Evolutionary conservation across 2,888 invertebrate species (phyloP).

Genomic region (Hirtodrosophila alboralis): DNA sequence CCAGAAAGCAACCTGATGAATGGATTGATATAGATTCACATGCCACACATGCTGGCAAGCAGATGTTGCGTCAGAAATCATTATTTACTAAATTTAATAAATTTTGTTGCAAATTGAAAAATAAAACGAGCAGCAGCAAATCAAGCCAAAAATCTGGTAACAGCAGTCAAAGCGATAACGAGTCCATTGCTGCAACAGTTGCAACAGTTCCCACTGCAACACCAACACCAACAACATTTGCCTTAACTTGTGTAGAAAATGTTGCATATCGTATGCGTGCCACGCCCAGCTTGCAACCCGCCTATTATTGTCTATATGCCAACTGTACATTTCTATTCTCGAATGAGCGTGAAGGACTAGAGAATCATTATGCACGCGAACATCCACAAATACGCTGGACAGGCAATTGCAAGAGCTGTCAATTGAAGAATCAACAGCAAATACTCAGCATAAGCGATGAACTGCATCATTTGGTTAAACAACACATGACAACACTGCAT

Average conservation of each 20-base stretch:
- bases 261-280: conserved; percentile 59
- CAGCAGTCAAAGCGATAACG: conserved; percentile 9
- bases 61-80: neutral
- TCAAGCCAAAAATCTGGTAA: conserved; percentile 7
- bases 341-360: conserved; percentile 76
- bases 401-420: conserved; percentile 86
- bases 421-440: conserved; percentile 14
- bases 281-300: conserved; percentile 6
- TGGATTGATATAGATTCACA: conserved; percentile 31
- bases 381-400: conserved; percentile 85
- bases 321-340: conserved; percentile 81
- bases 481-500: conserved; percentile 45
- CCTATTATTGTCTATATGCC: conserved; percentile 78
- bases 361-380: conserved; percentile 78
- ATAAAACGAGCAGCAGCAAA: neutral
- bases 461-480: conserved; percentile 74
- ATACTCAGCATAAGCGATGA: conserved; percentile 53
- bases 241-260: conserved; percentile 57
- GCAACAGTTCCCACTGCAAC: neutral
- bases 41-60: neutral
- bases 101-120: conserved; percentile 26
- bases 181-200: neutral
- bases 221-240: neutral
- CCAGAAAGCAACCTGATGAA: conserved; percentile 14
- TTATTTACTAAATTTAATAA: conserved; percentile 28